phyloP scores from a whole-genome alignment of 64 coral and sea anemone species.

The Montipora sp. region DNA sequence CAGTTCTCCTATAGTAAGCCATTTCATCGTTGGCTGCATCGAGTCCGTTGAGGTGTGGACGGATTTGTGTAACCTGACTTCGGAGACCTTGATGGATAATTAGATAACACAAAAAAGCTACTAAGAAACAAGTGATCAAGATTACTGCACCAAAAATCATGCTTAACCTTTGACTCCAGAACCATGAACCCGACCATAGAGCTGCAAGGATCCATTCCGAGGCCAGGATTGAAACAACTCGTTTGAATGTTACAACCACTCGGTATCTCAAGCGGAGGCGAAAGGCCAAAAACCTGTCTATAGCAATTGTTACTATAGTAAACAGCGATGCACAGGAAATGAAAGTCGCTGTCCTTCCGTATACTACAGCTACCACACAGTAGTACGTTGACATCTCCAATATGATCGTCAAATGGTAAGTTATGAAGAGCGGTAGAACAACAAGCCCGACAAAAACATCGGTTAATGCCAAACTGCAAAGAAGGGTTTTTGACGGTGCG shows the following conservation, averaged over 20 bases:
- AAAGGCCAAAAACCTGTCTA: slow-evolving; percentile 3
- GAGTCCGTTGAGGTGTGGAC: slow-evolving; percentile 6
- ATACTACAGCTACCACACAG: neutral
- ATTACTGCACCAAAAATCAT: neutral
- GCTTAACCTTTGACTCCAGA: neutral
- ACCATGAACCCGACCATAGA: neutral
- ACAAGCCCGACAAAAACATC: neutral
- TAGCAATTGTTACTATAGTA: neutral
- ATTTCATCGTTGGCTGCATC: neutral
- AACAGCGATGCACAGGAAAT: neutral
- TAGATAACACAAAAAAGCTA: neutral
- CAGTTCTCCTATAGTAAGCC: neutral
- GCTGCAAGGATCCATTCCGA: neutral
- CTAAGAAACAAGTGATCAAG: neutral
- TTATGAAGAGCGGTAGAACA: slow-evolving; percentile 6
- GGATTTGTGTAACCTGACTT: slow-evolving; percentile 35
- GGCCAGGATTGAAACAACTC: neutral
- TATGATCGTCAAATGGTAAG: neutral
- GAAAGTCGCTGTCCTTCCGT: neutral
- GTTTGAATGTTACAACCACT: neutral
- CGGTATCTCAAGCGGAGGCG: neutral
- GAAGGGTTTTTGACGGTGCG: slow-evolving; percentile 13
- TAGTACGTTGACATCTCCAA: slow-evolving; percentile 14
- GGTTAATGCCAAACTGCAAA: slow-evolving; percentile 20
- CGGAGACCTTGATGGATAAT: slow-evolving; percentile 17